Percentiles rank a stretch among this genome's conserved stretches.
phyloP scores from a whole-genome alignment of 2,888 invertebrate genomes.

The Celastrina argiolus region DNA sequence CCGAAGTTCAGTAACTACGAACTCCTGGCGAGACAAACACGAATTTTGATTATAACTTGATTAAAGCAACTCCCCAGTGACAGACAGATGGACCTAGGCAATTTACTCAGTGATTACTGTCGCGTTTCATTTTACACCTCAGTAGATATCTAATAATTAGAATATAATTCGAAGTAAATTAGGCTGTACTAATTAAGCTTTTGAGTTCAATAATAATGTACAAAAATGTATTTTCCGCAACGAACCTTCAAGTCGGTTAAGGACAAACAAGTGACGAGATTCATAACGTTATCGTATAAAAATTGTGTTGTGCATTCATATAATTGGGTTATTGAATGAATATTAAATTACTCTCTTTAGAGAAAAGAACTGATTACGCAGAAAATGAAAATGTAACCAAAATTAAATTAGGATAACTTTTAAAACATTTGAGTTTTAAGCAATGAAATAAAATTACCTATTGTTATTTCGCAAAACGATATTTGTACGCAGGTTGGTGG shows the following conservation, averaged over 20 bases:
- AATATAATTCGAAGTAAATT: slow-evolving; percentile 22
- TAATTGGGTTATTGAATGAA: no score
- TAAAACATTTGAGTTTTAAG: no score
- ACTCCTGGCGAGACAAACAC: slow-evolving; percentile 20
- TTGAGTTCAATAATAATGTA: neutral
- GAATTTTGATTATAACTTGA: slow-evolving; percentile 30
- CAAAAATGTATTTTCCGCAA: neutral
- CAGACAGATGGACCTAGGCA: slow-evolving; percentile 39
- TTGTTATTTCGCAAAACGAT: no score
- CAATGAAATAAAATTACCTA: no score
- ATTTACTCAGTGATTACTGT: slow-evolving; percentile 45
- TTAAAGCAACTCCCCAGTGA: slow-evolving; percentile 31
- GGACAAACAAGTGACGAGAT: neutral
- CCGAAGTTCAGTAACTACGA: slow-evolving; percentile 1
- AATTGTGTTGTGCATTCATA: no score
- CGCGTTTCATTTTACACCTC: slow-evolving; percentile 55
- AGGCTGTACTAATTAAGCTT: neutral
- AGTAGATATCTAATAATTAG: slow-evolving; percentile 53
- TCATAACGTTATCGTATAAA: no score
- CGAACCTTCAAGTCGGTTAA: no score
- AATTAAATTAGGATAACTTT: no score
- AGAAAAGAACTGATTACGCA: no score
- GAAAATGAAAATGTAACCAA: no score
- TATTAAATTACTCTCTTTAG: no score
- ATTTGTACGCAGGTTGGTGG: no score